Conservation (phyloP, 2,113 vertebrate species). For the Poicephalus meyeri region DNA sequence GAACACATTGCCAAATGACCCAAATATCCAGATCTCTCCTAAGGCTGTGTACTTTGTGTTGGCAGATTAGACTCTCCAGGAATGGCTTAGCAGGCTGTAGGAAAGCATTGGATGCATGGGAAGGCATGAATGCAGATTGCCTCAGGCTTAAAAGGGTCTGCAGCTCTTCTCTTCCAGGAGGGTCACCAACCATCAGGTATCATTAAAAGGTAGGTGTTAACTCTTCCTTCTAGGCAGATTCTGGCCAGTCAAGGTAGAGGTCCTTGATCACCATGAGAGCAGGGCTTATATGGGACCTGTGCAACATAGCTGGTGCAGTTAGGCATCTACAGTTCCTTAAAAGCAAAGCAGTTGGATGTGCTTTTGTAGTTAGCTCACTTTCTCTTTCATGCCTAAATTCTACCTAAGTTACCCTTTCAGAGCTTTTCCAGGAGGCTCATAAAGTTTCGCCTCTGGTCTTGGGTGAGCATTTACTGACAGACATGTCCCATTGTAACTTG, state of each 20-base stretch:
- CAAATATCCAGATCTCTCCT: no score
- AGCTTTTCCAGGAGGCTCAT: background rate
- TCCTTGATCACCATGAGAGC: rapidly evolving
- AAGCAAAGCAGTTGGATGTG: background rate
- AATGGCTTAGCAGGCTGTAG: background rate
- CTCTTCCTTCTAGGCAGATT: background rate
- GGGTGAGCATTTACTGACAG: background rate
- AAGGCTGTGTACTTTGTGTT: no score
- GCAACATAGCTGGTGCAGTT: background rate
- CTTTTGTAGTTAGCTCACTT: background rate
- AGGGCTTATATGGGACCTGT: background rate
- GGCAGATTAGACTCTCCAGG: no score
- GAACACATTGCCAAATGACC: no score
- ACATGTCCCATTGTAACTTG: background rate
- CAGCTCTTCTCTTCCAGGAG: background rate
- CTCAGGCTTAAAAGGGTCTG: background rate
- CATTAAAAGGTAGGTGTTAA: background rate
- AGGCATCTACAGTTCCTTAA: background rate
- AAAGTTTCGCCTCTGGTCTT: background rate
- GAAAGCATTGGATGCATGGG: rapidly evolving
- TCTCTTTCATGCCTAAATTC: background rate
- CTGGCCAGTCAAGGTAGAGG: background rate
- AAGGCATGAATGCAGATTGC: rapidly evolving
- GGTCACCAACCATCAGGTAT: background rate
- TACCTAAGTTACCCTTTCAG: background rate